Evolutionary conservation across 2,113 vertebrate genomes (phyloP), one percentile per base, ranked within the genome.

Genomic region (Neodontobutis hainanensis): DNA sequence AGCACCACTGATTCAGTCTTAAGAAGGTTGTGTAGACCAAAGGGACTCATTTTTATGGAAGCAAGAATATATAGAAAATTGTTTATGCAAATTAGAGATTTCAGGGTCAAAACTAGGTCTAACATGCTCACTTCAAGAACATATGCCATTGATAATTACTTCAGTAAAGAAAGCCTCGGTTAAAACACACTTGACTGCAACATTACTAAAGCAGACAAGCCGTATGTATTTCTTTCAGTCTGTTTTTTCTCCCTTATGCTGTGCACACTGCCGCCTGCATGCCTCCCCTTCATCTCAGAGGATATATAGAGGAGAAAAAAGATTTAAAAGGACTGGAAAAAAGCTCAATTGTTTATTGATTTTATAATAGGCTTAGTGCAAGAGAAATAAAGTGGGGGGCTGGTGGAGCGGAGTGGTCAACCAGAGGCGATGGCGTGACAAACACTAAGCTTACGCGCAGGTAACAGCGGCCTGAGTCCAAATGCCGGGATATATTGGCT

Each of bases 331-430:
- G 82, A 86, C 81, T 82, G 76, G 70, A 84, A 87, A 84, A 86
- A 86, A 87, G 83, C 88, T 90, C 92, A 92, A 92, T 93, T 94
- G 91, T 94, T 93, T 94, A 93, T 94, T 94, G 92, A 94, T 93
- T 94, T 93, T 94, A 91, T 92, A 94, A 94, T 92, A 93, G 92
- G 92, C 92, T 94, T 93, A 92, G 90, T 77, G 88, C 83, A 78
- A 88, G 87, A 87, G 86, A 90, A 92, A 93, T 93, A 92, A 91
- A 92, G 91, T 84, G 80, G 84, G 85, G 82, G 81, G 73, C 68
- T 68, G 86, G 66, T 11, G 85, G 81, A 82, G 78, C 50, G 78
- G 75, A 43, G 50, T 87, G 87, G 90, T 90, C 86, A 82, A 84
- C 85, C 79, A 68, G 88, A 87, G 83, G 81, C 82, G 59, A 80